Percentiles rank a stretch among this genome's conserved stretches.
Evolutionary conservation across 2,888 invertebrate species (phyloP).

Genomic region (Tachina fera): DNA sequence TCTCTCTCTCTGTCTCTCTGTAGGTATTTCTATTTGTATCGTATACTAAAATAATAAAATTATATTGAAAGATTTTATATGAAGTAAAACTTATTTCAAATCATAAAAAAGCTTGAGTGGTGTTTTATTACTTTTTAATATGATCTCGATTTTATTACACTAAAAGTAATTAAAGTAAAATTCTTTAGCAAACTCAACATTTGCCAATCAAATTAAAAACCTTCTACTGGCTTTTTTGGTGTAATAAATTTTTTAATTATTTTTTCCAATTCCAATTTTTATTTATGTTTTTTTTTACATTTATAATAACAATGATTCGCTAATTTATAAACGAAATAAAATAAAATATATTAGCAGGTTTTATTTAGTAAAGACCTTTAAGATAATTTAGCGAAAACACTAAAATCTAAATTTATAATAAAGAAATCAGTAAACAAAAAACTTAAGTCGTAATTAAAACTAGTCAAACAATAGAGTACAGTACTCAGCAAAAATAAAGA

Average conservation of each 20-base stretch:
- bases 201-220: constrained; percentile 33
- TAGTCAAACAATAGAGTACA: not conserved
- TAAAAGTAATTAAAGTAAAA: constrained; percentile 41
- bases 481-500: too few species aligned
- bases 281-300: constrained; percentile 6
- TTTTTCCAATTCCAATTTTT: not conserved
- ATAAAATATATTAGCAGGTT: constrained; percentile 42
- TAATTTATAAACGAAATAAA: constrained; percentile 36
- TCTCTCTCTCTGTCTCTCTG: too few species aligned
- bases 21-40: too few species aligned
- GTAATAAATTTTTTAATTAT: constrained; percentile 17
- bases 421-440: not conserved
- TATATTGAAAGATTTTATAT: not conserved
- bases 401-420: constrained; percentile 8
- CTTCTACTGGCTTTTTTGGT: not conserved
- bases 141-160: constrained; percentile 1
- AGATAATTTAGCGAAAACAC: constrained; percentile 41
- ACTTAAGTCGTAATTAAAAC: constrained; percentile 9
- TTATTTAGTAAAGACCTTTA: constrained; percentile 58
- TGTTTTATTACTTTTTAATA: constrained; percentile 2
- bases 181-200: constrained; percentile 24
- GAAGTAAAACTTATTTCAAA: not conserved
- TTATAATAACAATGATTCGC: constrained; percentile 37
- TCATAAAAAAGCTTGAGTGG: not conserved
- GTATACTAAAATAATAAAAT: not conserved